Evolutionary conservation across 2,113 vertebrate genomes (phyloP).

Genomic region (Bostrychus sinensis): DNA sequence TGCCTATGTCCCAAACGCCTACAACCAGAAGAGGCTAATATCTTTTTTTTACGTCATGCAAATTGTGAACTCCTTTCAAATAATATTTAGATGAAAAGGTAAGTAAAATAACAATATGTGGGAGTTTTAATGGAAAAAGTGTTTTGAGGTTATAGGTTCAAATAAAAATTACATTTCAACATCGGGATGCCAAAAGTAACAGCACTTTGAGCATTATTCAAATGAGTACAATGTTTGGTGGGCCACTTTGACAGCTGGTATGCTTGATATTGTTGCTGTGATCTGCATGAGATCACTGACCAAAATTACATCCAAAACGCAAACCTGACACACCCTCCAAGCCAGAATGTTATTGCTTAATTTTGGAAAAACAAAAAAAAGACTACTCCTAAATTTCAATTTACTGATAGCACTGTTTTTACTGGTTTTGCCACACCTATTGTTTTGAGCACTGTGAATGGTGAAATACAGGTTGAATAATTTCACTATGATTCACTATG

Average conservation of each 20-base stretch:
- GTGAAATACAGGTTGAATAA: too few species aligned
- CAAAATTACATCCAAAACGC: slow-evolving; percentile 16
- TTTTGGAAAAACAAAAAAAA: neutral
- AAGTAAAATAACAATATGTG: neutral
- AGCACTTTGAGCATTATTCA: slow-evolving; percentile 37
- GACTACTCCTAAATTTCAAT: neutral
- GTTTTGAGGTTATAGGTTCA: slow-evolving; percentile 27
- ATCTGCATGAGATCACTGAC: slow-evolving; percentile 12
- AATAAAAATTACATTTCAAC: slow-evolving; percentile 35
- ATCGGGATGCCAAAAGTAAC: slow-evolving; percentile 51
- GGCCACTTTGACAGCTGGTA: neutral
- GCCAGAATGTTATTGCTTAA: slow-evolving; percentile 12
- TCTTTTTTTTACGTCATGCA: neutral
- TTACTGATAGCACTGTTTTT: neutral
- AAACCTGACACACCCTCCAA: slow-evolving; percentile 24
- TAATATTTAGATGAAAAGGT: neutral
- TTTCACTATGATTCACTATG: too few species aligned
- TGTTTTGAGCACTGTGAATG: slow-evolving; percentile 33
- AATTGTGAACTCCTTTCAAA: neutral
- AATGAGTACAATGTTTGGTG: slow-evolving; percentile 16
- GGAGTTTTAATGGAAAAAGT: slow-evolving; percentile 18
- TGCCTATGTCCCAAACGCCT: neutral
- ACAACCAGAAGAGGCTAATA: too few species aligned
- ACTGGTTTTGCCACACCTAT: slow-evolving; percentile 1
- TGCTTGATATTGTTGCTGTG: slow-evolving; percentile 16